A percentile compares a stretch with the other conserved stretches of the same genome.
Evolutionary conservation across 2,797 vertebrate species (phyloP).

Genomic region (Lepidocolaptes lacrymiger): DNA sequence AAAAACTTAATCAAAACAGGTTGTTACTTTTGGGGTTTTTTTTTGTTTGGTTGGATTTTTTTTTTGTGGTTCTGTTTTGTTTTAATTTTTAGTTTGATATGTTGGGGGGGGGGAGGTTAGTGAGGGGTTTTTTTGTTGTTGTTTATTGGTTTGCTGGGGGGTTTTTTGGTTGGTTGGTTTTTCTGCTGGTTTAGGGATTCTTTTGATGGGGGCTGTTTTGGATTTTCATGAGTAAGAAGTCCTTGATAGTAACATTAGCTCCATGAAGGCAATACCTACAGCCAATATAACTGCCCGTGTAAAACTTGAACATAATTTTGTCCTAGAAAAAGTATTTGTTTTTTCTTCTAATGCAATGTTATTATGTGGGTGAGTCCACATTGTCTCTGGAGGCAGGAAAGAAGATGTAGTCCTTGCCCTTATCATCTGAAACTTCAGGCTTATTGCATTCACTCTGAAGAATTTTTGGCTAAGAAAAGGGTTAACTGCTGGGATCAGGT

Average conservation of each 20-base stretch:
- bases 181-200: too few relatives aligned
- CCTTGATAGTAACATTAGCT: background rate
- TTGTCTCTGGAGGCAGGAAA: background rate
- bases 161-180: background rate
- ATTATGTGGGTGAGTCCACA: accelerated
- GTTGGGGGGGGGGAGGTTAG: too few relatives aligned
- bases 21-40: too few relatives aligned
- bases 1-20: accelerated
- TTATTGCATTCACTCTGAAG: background rate
- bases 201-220: background rate
- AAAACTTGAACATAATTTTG: background rate
- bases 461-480: background rate
- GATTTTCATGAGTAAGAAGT: background rate
- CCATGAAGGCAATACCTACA: background rate
- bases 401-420: background rate
- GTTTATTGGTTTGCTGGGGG: background rate
- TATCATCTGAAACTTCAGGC: background rate
- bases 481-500: background rate
- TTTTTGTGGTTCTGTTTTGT: too few relatives aligned
- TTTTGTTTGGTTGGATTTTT: too few relatives aligned
- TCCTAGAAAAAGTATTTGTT: background rate
- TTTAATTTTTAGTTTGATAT: background rate
- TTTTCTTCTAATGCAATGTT: background rate
- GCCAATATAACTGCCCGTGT: background rate
- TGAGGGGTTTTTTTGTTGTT: background rate